Conservation (phyloP, 2,113 vertebrate genomes). For the Marmota flaviventris region DNA sequence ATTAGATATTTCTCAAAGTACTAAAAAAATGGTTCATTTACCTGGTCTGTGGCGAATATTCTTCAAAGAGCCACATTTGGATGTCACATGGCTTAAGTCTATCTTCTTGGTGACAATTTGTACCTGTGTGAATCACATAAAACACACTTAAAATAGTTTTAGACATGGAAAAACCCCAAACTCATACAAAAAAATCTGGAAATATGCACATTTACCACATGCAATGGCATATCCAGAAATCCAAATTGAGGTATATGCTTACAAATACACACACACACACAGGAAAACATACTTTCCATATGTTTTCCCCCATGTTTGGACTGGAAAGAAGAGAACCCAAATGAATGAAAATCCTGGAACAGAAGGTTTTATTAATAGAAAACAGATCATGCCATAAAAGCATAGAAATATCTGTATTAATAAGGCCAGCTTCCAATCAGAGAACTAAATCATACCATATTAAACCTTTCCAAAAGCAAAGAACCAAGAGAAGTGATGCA, state of each 20-base stretch:
- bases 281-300: background rate
- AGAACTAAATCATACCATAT: conserved; percentile 62
- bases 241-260: background rate
- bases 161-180: background rate
- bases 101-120: conserved; percentile 98
- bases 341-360: conserved; percentile 82
- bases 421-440: conserved; percentile 78
- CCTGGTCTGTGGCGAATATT: conserved; percentile 97
- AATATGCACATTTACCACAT: background rate
- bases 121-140: conserved; percentile 87
- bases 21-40: conserved; percentile 81
- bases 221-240: background rate
- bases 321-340: conserved; percentile 61
- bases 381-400: conserved; percentile 74
- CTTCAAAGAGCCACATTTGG: conserved; percentile 96
- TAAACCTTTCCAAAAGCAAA: conserved; percentile 81
- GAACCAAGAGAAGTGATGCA: conserved; percentile 64
- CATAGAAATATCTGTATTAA: conserved; percentile 80
- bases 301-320: background rate
- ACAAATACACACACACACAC: background rate
- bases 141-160: conserved; percentile 37
- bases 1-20: background rate
- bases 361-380: conserved; percentile 84
- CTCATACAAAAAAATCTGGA: conserved; percentile 18
- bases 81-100: conserved; percentile 95